Conservation (phyloP, 2,797 vertebrate species). For the Diplodus puntazzo region DNA sequence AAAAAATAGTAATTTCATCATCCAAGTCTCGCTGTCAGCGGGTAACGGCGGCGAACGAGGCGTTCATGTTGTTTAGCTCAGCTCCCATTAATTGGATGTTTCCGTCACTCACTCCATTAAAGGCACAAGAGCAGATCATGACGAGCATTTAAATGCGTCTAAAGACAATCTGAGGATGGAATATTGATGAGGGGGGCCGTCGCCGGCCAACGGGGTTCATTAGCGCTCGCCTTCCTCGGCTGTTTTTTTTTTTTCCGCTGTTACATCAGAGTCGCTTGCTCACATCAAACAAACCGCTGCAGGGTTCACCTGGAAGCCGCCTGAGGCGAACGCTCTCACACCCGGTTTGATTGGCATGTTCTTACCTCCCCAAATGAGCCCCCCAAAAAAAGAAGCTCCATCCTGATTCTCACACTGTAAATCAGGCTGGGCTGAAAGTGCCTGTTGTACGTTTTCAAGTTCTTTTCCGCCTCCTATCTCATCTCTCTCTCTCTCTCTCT, state of each 20-base stretch:
- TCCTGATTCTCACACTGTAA: constrained; percentile 58
- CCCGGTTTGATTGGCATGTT: constrained; percentile 73
- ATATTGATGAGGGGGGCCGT: constrained; percentile 2
- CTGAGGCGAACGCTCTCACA: constrained; percentile 78
- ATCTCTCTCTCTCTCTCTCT: constrained; percentile 30
- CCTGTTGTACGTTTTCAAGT: constrained; percentile 37
- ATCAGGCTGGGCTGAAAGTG: constrained; percentile 47
- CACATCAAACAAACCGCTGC: constrained; percentile 76
- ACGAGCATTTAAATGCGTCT: constrained; percentile 51
- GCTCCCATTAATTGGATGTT: constrained; percentile 66
- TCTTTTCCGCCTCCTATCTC: constrained; percentile 39
- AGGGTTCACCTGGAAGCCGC: constrained; percentile 80
- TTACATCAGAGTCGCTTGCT: constrained; percentile 73
- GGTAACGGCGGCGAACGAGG: constrained; percentile 40
- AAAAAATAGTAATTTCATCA: constrained; percentile 70
- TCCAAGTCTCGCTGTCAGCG: constrained; percentile 48
- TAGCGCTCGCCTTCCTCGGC: constrained; percentile 48
- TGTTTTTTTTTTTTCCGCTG: constrained; percentile 37
- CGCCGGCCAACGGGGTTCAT: constrained; percentile 60
- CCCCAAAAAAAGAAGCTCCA: constrained; percentile 40
- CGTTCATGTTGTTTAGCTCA: constrained; percentile 49
- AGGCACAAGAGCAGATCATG: constrained; percentile 39
- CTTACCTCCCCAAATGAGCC: constrained; percentile 69
- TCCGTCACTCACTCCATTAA: constrained; percentile 52
- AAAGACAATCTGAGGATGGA: constrained; percentile 31